Conservation (phyloP, 2,113 vertebrate species). For the Apus apus region DNA sequence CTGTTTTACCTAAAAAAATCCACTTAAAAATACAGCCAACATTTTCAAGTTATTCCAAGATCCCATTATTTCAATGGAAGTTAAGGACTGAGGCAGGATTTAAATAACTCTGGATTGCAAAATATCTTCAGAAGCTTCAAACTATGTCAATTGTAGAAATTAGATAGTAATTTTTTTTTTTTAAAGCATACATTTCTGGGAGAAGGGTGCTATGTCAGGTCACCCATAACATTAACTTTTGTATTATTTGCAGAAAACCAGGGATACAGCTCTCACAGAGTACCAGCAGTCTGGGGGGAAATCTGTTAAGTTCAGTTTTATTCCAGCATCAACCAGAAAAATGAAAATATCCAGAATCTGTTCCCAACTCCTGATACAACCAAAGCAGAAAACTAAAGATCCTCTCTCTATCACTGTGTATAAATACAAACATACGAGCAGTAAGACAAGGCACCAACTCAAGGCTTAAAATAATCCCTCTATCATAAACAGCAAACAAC, state of each 20-base stretch:
- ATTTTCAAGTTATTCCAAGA: not conserved
- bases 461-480: fast-evolving
- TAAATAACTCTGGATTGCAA: not conserved
- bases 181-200: not conserved
- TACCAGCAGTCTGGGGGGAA: not conserved
- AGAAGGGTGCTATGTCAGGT: not conserved
- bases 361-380: not conserved
- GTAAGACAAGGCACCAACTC: not conserved
- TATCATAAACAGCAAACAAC: not conserved
- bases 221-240: not conserved
- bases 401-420: not conserved
- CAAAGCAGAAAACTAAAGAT: not conserved
- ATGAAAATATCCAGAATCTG: not conserved
- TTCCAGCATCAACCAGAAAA: not conserved
- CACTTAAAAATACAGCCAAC: not conserved
- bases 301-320: not conserved
- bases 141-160: not conserved
- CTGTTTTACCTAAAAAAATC: not conserved
- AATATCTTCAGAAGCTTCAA: not conserved
- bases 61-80: not conserved
- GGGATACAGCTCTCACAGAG: not conserved
- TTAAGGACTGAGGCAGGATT: not conserved
- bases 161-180: not conserved
- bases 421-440: fast-evolving
- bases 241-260: not conserved